Base-by-base conservation (phyloP, 2,888 invertebrate species). In the Crossocerus cetratus region DNA sequence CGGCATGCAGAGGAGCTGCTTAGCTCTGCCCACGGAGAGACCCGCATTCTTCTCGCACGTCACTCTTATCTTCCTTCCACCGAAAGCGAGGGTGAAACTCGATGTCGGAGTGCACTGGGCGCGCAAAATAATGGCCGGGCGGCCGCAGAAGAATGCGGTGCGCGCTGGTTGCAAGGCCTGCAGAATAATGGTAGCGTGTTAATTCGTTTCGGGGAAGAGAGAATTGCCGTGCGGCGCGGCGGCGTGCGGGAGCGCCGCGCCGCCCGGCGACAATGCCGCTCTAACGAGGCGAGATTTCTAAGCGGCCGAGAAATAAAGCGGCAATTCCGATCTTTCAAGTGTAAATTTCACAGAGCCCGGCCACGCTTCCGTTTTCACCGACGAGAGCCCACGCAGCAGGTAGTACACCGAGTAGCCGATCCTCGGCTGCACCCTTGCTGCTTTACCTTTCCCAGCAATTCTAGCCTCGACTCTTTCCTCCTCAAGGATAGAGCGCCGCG, bases 321-420 rank as follows among this genome's bases (percentile, higher is more conserved):
- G 62, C 65, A 70, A 73, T 74, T 74, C 60, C 64, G 64, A 80
- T 69, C 78, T 78, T 80, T 80, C 80, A 80, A 76, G 80, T 80
- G 80, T 74, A 80, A 80, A 80, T 80, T 74, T 61, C 43, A 8
- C 55, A 57, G 22, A 57, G 43, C 60, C 60, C 59, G 21, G 56
- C 65, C 64, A 54, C 59, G 72, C 64, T 73, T 70, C 69, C 76
- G 67, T 71, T 78, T 77, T 69, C 70, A 62, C 64, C 42, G n/a
- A 2, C 55, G 16, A 45, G 56, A 64, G 43, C 20, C 22, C 18
- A 64, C n/a, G 14, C 69, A 62, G 69, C 49, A 49, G 49, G 49
- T 49, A 49, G 44, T 71, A 71, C 23, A 21, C 2, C 55, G 22
- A 8, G 32, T 45, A 56, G 32, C 32, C 22, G 45, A 61, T 65